Evolutionary conservation across 2,113 vertebrate species (phyloP).

Genomic region (Hippocampus comes): DNA sequence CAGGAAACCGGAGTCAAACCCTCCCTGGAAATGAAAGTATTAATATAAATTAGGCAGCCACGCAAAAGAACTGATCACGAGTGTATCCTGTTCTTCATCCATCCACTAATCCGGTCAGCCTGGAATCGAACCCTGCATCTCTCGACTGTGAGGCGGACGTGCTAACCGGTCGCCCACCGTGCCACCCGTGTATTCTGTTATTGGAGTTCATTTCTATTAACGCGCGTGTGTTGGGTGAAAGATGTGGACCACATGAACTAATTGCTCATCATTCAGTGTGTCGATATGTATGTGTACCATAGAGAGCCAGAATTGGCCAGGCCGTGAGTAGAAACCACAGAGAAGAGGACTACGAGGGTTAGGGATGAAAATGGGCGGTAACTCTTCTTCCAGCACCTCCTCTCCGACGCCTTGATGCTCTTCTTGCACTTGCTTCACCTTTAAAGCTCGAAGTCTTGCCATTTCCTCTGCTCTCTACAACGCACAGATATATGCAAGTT

Average conservation of each 20-base stretch:
- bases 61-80: background rate
- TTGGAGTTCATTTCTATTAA: background rate
- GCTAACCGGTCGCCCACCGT: too few species aligned
- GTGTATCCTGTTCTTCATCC: too few species aligned
- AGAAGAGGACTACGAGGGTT: constrained; percentile 79
- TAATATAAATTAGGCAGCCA: background rate
- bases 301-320: constrained; percentile 90
- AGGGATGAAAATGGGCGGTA: constrained; percentile 77
- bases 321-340: constrained; percentile 87
- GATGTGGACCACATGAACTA: background rate
- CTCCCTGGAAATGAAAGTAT: constrained; percentile 70
- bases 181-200: background rate
- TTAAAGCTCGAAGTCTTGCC: constrained; percentile 60
- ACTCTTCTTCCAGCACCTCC: constrained; percentile 70
- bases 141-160: too few species aligned
- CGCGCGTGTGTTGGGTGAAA: background rate
- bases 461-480: constrained; percentile 79
- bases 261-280: background rate
- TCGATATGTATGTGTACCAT: constrained; percentile 71
- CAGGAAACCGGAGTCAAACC: constrained; percentile 85
- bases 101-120: too few species aligned
- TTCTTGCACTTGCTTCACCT: constrained; percentile 49
- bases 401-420: constrained; percentile 35
- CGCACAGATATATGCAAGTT: background rate
- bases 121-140: too few species aligned